Conservation (phyloP, 64 coral and sea anemone genomes). For the Stichodactyla helianthus region DNA sequence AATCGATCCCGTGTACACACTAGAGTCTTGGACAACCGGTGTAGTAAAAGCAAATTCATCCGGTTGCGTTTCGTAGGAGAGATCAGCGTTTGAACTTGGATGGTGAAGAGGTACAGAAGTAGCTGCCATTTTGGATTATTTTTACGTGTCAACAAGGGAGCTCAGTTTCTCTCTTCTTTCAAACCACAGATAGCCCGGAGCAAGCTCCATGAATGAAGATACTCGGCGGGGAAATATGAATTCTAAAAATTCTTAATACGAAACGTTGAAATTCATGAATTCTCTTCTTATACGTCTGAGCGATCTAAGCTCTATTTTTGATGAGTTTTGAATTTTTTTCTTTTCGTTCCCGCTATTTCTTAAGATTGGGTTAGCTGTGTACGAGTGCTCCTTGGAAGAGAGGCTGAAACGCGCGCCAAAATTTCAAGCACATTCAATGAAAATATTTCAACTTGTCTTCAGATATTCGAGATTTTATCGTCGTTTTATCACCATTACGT, state of each 20-base stretch:
- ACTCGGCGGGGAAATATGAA: too few relatives aligned
- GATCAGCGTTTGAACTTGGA: conserved; percentile 46
- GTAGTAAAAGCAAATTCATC: conserved; percentile 88
- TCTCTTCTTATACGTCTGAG: neutral
- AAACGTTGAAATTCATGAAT: neutral
- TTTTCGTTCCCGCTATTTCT: neutral
- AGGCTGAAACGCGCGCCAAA: conserved; percentile 13
- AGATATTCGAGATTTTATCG: neutral
- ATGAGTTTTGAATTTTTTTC: neutral
- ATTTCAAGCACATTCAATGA: neutral
- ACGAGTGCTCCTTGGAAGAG: neutral
- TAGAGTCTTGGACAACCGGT: conserved; percentile 60
- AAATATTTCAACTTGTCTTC: neutral
- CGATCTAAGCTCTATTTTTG: neutral
- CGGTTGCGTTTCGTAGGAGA: conserved; percentile 35
- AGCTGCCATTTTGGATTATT: conserved; percentile 88
- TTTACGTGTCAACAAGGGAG: conserved; percentile 36
- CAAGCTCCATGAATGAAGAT: too few relatives aligned
- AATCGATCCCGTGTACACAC: conserved; percentile 75
- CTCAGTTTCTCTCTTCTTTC: neutral
- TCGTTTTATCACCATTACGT: neutral
- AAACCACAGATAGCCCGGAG: neutral
- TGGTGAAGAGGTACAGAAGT: conserved; percentile 94
- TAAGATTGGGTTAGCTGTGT: neutral
- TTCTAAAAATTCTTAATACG: too few relatives aligned